These are phyloP conservation scores for Theodoxus fluviatilis DNA, from an alignment of 2,888 invertebrate genomes.

Conservation along the genomic window DNA sequence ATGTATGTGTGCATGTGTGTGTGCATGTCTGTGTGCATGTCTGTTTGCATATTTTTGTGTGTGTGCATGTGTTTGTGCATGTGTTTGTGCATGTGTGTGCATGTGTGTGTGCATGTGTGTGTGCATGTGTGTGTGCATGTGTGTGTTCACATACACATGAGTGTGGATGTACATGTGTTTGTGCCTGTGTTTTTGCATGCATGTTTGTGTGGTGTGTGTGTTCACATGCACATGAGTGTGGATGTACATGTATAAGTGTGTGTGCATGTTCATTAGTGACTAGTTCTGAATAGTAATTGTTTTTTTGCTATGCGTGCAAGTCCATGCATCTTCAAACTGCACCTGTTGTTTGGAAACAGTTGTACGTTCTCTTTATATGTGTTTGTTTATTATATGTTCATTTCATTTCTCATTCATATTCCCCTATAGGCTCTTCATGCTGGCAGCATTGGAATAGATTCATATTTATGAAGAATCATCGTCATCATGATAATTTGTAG, in stretches of 20 bases:
- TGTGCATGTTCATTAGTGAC: neutral
- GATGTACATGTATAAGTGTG: neutral
- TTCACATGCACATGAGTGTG: neutral
- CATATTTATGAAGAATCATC: too few species aligned
- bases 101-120: conserved; percentile 18
- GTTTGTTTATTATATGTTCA: neutral
- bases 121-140: conserved; percentile 9
- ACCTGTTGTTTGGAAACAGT: too few species aligned
- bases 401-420: too few species aligned
- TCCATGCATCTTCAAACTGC: too few species aligned
- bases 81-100: too few species aligned
- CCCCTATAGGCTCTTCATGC: too few species aligned
- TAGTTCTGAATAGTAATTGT: neutral
- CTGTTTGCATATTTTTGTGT: too few species aligned
- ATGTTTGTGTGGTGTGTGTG: neutral
- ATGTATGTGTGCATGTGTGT: neutral
- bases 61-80: too few species aligned
- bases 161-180: neutral
- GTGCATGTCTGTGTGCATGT: neutral
- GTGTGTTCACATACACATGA: neutral
- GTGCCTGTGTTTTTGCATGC: neutral
- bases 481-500: too few species aligned
- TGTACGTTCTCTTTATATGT: neutral
- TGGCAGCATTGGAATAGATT: too few species aligned
- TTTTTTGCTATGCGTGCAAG: too few species aligned